A percentile compares a stretch with the other conserved stretches of the same genome.
phyloP scores from a whole-genome alignment of 2,888 invertebrate genomes.

The Chironomus riparius region DNA sequence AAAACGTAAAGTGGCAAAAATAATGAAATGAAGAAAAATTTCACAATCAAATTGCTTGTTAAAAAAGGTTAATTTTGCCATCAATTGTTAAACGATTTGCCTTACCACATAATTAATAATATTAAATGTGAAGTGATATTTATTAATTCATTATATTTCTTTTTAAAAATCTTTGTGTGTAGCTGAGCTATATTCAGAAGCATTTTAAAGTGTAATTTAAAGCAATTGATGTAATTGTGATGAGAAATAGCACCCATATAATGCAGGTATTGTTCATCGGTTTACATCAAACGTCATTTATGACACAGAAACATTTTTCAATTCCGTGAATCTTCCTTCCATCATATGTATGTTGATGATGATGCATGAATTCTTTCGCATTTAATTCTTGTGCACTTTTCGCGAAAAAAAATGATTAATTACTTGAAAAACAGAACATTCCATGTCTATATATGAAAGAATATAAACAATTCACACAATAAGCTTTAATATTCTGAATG shows the following conservation, averaged over 20 bases:
- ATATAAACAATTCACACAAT: neutral
- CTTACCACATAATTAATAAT: neutral
- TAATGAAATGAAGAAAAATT: neutral
- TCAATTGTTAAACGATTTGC: neutral
- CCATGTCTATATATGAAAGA: neutral
- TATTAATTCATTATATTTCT: neutral
- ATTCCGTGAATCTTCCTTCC: neutral
- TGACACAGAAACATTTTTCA: neutral
- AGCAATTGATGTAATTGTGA: neutral
- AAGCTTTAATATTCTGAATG: neutral
- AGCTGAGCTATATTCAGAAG: neutral
- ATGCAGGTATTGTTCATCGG: neutral
- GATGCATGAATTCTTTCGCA: too few species aligned
- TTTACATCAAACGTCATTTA: neutral
- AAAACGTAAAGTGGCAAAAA: neutral
- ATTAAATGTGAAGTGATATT: too few species aligned
- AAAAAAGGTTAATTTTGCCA: neutral
- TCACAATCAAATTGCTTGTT: neutral
- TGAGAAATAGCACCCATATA: neutral
- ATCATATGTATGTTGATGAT: neutral
- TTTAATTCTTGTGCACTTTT: neutral
- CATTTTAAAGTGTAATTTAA: too few species aligned
- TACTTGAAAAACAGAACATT: neutral
- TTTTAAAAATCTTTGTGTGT: neutral
- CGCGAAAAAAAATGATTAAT: slow-evolving; percentile 6